Base-by-base conservation (phyloP, 2,797 vertebrate species). In the Gambelia wislizenii region DNA sequence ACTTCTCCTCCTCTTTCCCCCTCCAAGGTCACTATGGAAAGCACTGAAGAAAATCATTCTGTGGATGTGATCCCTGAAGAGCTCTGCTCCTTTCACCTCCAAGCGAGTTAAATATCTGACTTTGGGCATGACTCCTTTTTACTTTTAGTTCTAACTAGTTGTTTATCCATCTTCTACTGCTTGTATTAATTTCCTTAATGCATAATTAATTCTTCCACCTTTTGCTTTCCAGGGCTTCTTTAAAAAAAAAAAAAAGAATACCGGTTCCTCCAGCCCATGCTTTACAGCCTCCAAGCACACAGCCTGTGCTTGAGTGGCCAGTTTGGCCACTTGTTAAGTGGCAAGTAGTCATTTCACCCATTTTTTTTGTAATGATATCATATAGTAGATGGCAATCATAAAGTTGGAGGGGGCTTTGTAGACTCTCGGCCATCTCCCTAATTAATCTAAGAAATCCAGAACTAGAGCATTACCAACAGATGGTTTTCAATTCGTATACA, bases 11-110 rank as follows among this genome's bases (percentile, higher is more conserved):
- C 49, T 49, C 59, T 75, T 79, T 49, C n/a, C 36, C 84, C 30
- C 61, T 79, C 49, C 87, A 84, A 85, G 83, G 75, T 85, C 39
- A 5, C 59, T 30, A 44, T 33, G 16, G 39, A 78, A 77, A 89
- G 42, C 18, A 10, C 3, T 59, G 67, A 22, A 72, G 52, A 72
- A 42, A 80, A 74, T 33, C 49, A 25, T 74, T 78, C 74, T 36
- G 30, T 72, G 42, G 76, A 52, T 77, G 36, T 36, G 52, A 78
- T 80, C 54, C 75, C 59, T 85, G 9, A 85, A 84, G 64, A 49
- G 22, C 52, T 49, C 52, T 3, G 5, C 20, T 36, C 2, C 36
- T 72, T 70, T 87, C 30, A 79, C 76, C 74, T 72, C 18, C 47
- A 49, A 47, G 52, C 72, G 1, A 61, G 59, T 36, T 18, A 42